Conservation (phyloP, 1,140 invertebrate species). For the Brachionus koreanus region DNA sequence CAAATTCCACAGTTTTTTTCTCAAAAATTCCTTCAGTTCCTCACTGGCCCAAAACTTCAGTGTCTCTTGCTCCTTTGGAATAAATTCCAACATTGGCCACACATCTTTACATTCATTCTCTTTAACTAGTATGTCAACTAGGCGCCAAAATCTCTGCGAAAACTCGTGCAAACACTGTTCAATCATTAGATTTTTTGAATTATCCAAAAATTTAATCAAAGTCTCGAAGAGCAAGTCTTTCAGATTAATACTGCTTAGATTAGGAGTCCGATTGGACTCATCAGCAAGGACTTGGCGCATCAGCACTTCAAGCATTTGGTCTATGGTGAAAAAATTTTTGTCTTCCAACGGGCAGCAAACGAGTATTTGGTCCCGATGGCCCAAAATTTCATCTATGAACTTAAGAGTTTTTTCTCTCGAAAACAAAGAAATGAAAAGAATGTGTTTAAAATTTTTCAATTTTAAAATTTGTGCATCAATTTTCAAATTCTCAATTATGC, state of each 20-base stretch:
- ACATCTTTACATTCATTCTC: not conserved
- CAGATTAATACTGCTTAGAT: not conserved
- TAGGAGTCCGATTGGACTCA: not conserved
- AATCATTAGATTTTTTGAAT: not conserved
- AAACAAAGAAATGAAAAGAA: slow-evolving; percentile 22
- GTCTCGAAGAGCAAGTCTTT: not conserved
- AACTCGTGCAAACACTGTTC: not conserved
- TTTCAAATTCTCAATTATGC: not conserved
- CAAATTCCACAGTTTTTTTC: not conserved
- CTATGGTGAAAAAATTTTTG: not conserved
- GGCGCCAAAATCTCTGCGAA: not conserved
- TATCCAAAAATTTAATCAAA: slow-evolving; percentile 16
- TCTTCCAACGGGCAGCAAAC: not conserved
- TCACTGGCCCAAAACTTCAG: not conserved
- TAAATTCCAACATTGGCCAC: not conserved
- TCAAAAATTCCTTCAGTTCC: not conserved
- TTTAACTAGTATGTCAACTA: not conserved
- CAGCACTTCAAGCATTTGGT: not conserved
- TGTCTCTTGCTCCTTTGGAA: not conserved
- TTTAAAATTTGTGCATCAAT: not conserved
- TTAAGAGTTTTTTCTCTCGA: not conserved
- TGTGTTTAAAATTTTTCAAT: not conserved
- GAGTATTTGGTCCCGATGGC: not conserved
- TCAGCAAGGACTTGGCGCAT: not conserved
- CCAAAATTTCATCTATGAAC: not conserved